These are phyloP conservation scores for Diplodus puntazzo DNA, from an alignment of 2,797 vertebrate genomes.

Conservation along the genomic window DNA sequence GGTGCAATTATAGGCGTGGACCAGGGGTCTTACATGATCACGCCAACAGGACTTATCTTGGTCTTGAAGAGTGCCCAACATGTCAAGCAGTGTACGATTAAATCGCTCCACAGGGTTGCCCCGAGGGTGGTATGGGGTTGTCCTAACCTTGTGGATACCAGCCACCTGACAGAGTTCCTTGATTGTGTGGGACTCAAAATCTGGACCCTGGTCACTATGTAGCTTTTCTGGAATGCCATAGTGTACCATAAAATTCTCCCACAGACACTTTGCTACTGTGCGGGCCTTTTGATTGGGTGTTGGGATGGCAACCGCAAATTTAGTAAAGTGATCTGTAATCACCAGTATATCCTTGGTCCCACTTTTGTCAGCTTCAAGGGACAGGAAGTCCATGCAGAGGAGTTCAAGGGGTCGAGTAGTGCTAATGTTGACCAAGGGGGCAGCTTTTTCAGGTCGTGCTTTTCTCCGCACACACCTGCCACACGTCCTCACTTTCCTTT, in stretches of 20 bases:
- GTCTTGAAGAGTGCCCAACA: neutral
- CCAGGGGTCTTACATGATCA: neutral
- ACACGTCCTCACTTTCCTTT: neutral
- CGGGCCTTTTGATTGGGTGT: neutral
- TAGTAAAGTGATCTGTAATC: neutral
- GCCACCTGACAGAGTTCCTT: neutral
- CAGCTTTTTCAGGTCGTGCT: too few species aligned
- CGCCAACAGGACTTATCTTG: neutral
- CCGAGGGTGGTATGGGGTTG: neutral
- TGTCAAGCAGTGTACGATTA: neutral
- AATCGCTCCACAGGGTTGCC: neutral
- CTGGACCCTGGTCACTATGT: neutral
- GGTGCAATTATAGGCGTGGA: slow-evolving; percentile 2
- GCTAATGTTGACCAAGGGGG: too few species aligned
- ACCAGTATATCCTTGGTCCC: neutral
- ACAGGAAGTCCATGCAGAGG: neutral
- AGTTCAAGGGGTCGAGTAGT: neutral
- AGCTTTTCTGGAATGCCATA: neutral
- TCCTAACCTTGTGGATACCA: neutral
- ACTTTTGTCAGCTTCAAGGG: neutral
- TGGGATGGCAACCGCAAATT: neutral
- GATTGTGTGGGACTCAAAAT: neutral
- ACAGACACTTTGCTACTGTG: neutral
- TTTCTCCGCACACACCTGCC: too few species aligned
- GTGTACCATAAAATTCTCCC: too few species aligned